Evolutionary conservation across 2,888 invertebrate species (phyloP), one percentile per base, ranked within the genome.

Genomic region (Tachina lurida): DNA sequence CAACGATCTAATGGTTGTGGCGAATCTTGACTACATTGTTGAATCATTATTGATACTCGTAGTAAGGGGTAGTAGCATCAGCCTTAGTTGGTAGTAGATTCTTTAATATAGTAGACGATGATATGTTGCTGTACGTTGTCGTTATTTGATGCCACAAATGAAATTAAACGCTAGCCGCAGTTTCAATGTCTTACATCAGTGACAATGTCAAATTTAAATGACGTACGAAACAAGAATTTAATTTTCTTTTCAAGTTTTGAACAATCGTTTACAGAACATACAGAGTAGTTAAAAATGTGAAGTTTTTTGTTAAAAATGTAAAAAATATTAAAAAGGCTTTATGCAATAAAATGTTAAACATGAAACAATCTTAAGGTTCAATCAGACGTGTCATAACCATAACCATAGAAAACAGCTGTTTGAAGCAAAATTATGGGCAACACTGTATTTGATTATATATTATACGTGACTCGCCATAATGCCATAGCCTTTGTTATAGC

Each of bases 211-310:
- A 89, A 91, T 90, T 90, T 90, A 90, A 91, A 91, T 90, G 91
- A 90, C 90, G 90, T 89, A 90, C 90, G 89, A 91, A 91, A 90
- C 88, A 90, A 90, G 90, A 91, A 91, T 91, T 91, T 90, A 88
- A 91, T 91, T 92, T 91, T 91, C 89, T 88, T 85, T 88, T 89
- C 65, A 75, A 77, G 60, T 70, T 71, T 56, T 39, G 22, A 81
- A 75, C 60, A 81, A 75, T 52, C 58, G 75, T 67, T 31, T 71
- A 22, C 17, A 71, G 71, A 49, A 54, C 12, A 5, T 43, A 70
- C 31, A 75, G 75, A 52, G 60, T 70, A 10, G 19, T 45, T 12
- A 17, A 39, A 19, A 4, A 7, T 9, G 31, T 12, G 39, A 31
- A 45, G 60, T 54, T 13, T 2, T 10, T 39, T 45, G n/a, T n/a